phyloP scores from a whole-genome alignment of 1,140 invertebrate genomes.

The Chrysomallon squamiferum region DNA sequence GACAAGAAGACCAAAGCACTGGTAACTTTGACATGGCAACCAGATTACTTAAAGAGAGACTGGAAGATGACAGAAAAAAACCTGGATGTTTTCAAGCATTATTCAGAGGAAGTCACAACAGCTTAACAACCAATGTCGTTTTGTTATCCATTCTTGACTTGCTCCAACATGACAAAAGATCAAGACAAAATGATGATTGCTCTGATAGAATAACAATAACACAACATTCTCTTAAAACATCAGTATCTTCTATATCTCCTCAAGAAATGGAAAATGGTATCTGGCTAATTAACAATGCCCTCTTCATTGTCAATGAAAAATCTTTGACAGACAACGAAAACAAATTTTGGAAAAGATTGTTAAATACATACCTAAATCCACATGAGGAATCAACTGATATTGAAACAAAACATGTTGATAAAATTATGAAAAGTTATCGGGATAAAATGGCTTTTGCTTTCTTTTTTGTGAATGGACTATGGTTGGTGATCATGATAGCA shows the following conservation, averaged over 20 bases:
- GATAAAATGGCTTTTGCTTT: conserved; percentile 93
- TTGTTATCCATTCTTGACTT: conserved; percentile 14
- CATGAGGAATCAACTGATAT: conserved; percentile 18
- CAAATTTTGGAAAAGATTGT: conserved; percentile 32
- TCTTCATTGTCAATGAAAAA: conserved; percentile 20
- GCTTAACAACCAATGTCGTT: conserved; percentile 10
- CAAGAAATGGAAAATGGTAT: not conserved
- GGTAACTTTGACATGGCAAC: conserved; percentile 36
- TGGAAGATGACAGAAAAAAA: conserved; percentile 9
- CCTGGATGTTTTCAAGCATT: conserved; percentile 6
- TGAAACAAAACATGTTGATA: conserved; percentile 17
- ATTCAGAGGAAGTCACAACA: conserved; percentile 10
- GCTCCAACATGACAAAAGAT: conserved; percentile 4
- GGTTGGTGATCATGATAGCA: conserved; percentile 95
- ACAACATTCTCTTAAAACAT: too few species aligned
- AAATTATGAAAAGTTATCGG: conserved; percentile 80
- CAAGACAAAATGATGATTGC: too few species aligned
- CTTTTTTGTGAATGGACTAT: conserved; percentile 96
- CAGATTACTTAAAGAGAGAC: not conserved
- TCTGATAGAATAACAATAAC: too few species aligned
- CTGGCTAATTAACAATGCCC: conserved; percentile 19
- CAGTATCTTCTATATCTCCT: too few species aligned
- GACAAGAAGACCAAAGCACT: conserved; percentile 24
- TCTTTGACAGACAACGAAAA: conserved; percentile 27
- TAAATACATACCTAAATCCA: conserved; percentile 41